Conservation (phyloP, 1,140 invertebrate genomes). For the Hypothenemus hampei region DNA sequence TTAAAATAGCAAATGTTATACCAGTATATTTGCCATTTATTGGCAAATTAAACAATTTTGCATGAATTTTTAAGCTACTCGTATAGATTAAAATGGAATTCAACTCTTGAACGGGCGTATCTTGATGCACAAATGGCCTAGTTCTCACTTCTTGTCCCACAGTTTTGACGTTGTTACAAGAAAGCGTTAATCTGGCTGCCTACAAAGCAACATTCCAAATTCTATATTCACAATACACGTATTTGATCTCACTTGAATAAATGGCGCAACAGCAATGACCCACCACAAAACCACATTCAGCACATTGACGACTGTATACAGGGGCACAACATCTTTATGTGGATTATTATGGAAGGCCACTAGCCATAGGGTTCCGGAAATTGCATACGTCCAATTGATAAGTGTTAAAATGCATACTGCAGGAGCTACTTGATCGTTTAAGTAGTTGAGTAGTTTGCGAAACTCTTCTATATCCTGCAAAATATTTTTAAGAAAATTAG, state of each 20-base stretch:
- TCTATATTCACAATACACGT: not conserved
- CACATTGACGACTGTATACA: slow-evolving; percentile 53
- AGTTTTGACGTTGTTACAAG: slow-evolving; percentile 61
- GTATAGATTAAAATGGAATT: slow-evolving; percentile 72
- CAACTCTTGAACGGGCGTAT: slow-evolving; percentile 65
- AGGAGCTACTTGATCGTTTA: slow-evolving; percentile 67
- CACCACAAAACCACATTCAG: slow-evolving; percentile 66
- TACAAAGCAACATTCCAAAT: slow-evolving; percentile 36
- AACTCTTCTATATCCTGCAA: slow-evolving; percentile 59
- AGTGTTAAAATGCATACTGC: slow-evolving; percentile 69
- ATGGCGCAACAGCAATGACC: slow-evolving; percentile 61
- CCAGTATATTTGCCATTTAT: slow-evolving; percentile 64
- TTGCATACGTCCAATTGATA: slow-evolving; percentile 66
- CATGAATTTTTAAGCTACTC: slow-evolving; percentile 65
- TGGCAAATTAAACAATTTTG: slow-evolving; percentile 65
- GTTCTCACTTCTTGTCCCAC: slow-evolving; percentile 72
- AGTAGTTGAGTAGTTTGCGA: slow-evolving; percentile 65
- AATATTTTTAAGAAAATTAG: not conserved
- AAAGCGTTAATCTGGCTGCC: slow-evolving; percentile 73
- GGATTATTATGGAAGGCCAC: slow-evolving; percentile 46
- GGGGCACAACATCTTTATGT: slow-evolving; percentile 50
- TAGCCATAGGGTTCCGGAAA: slow-evolving; percentile 62
- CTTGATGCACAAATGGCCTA: slow-evolving; percentile 73
- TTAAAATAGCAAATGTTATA: slow-evolving; percentile 54
- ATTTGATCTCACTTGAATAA: slow-evolving; percentile 55